Conservation (phyloP, 2,113 vertebrate genomes). For the Jacana jacana region DNA sequence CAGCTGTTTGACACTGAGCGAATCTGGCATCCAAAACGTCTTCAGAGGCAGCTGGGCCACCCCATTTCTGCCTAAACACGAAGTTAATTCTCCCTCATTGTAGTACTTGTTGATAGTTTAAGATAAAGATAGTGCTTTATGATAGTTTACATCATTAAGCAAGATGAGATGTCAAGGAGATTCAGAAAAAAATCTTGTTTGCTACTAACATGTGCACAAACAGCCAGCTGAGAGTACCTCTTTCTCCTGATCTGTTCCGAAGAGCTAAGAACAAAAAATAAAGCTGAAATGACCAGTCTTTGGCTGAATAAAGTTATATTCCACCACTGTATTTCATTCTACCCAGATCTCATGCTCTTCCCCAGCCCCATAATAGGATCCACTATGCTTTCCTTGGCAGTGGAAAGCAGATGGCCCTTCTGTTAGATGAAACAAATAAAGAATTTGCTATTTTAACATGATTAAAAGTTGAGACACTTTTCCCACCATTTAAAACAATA, state of each 20-base stretch:
- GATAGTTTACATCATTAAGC: not conserved
- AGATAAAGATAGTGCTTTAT: too few relatives aligned
- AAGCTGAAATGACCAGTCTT: not conserved
- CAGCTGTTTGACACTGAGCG: not conserved
- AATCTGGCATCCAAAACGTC: not conserved
- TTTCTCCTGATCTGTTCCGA: not conserved
- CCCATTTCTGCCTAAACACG: not conserved
- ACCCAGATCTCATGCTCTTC: not conserved
- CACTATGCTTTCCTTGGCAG: not conserved
- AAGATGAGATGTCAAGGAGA: not conserved
- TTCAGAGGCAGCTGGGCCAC: not conserved
- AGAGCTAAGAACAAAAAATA: not conserved
- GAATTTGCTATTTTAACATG: not conserved
- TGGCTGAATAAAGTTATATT: not conserved
- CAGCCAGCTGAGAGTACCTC: not conserved
- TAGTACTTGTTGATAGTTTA: not conserved
- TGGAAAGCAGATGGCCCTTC: not conserved
- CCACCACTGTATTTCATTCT: not conserved
- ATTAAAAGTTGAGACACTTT: not conserved
- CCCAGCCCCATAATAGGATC: not conserved
- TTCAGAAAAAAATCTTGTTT: not conserved
- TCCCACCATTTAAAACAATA: conserved; percentile 13
- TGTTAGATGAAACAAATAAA: conserved; percentile 4
- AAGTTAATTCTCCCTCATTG: not conserved
- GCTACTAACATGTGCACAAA: not conserved